Evolutionary conservation across 2,797 vertebrate genomes (phyloP), one percentile per base, ranked within the genome.

Genomic region (Rallus crepitans): DNA sequence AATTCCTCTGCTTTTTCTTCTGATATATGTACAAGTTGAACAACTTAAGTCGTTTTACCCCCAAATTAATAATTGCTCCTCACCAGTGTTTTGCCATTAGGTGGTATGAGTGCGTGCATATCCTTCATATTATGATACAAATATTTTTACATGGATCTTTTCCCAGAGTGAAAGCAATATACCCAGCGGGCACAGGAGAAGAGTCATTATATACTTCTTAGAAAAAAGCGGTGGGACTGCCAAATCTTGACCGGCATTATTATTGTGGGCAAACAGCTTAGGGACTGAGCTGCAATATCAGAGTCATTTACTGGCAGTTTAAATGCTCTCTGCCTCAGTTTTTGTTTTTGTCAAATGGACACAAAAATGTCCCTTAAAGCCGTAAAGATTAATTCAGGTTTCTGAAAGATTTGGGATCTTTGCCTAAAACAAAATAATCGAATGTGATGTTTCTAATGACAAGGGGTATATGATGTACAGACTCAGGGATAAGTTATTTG

Each of bases 301-400:
- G 93, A 91, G 66, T 84, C 33, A 95, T 96, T 97, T 97, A 93
- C 93, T 91, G 93, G 90, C 83, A 94, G 63, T 65, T 94, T 55
- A 79, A 92, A 72, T 55, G 80, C 56, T 94, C 73, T 87, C 87
- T 91, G 73, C 90, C 82, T 91, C 73, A 42, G 83, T 94, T 93
- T 72, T 61, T 56, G 65, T 90, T 45, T 88, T 86, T 60, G 75
- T 84, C 73, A 95, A 93, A 92, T 50, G 68, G 85, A 77, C 33
- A 61, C 45, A 35, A 47, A 87, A 90, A 59, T 13, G 35, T 89
- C 53, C 61, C 72, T 84, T 70, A 71, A 90, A 89, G 52, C 61
- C 5, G 1, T 42, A 61, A 75, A 75, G 45, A 45, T 48, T 63
- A 72, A 47, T 77, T 82, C 25, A 35, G 11, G 15, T 89, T 89